Percentiles rank a stretch among this genome's conserved stretches.
phyloP scores from a whole-genome alignment of 2,797 vertebrate species.

The Stomatorhinus walkeri region DNA sequence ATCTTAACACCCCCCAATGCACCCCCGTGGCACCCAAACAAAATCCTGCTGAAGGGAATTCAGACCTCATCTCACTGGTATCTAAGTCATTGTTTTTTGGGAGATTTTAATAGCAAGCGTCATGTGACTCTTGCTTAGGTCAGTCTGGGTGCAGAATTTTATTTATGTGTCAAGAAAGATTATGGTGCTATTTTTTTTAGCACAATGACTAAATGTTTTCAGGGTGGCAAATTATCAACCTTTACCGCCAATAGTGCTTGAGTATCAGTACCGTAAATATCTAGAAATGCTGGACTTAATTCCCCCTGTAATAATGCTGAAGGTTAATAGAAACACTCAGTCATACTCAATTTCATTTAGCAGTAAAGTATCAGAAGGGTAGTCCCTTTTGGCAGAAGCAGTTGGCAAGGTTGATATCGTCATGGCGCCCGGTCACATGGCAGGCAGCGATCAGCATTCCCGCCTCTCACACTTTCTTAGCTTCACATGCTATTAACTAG shows the following conservation, averaged over 20 bases:
- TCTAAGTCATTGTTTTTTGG: neutral
- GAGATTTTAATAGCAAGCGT: neutral
- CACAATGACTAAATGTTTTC: neutral
- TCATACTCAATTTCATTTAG: neutral
- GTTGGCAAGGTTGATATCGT: neutral
- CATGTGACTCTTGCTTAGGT: neutral
- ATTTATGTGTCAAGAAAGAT: neutral
- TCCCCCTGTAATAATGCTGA: neutral
- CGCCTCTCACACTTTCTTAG: slow-evolving; percentile 26
- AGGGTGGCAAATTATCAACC: neutral
- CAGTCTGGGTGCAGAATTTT: neutral
- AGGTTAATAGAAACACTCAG: neutral
- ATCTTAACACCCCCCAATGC: neutral
- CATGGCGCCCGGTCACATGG: neutral
- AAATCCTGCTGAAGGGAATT: neutral
- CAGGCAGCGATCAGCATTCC: slow-evolving; percentile 20
- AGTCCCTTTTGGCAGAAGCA: slow-evolving; percentile 3
- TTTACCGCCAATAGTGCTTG: neutral
- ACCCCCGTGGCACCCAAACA: neutral
- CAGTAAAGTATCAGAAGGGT: neutral
- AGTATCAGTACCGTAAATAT: neutral
- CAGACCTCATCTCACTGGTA: neutral
- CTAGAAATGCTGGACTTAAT: neutral
- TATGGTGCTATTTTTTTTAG: neutral
- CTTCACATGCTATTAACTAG: slow-evolving; percentile 47